These are phyloP conservation scores for Clitarchus hookeri DNA, from an alignment of 2,888 invertebrate genomes.

Conservation along the genomic window DNA sequence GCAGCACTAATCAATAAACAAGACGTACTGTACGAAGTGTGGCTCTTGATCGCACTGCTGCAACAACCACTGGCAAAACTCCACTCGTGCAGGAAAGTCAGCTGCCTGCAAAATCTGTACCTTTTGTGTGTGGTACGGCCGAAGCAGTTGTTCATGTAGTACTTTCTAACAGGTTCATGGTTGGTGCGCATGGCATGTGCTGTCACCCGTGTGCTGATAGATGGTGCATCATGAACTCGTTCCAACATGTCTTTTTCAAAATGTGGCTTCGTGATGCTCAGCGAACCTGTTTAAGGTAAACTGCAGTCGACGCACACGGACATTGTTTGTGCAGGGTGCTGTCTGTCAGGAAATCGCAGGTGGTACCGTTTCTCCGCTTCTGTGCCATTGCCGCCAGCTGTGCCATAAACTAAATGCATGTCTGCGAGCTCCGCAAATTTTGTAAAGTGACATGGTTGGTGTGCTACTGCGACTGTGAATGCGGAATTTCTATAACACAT, in stretches of 20 bases:
- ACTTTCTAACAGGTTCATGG: neutral
- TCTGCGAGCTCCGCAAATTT: no score
- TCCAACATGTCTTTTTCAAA: neutral
- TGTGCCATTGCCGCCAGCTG: no score
- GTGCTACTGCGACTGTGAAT: no score
- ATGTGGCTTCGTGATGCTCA: neutral
- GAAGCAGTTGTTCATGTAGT: neutral
- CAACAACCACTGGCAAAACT: no score
- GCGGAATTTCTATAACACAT: no score
- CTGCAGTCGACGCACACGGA: neutral
- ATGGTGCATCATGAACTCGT: neutral
- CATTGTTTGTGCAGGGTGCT: neutral
- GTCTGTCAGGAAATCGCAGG: neutral
- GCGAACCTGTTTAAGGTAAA: neutral
- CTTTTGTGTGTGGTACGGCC: neutral
- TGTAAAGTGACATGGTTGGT: no score
- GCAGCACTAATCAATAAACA: slow-evolving; percentile 1
- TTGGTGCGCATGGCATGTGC: neutral
- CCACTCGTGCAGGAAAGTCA: no score
- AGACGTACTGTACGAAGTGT: neutral
- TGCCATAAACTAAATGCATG: no score
- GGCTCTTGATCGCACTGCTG: neutral
- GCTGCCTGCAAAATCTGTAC: neutral
- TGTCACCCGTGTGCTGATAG: slow-evolving; percentile 10
- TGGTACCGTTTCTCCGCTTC: no score